Base-by-base conservation (phyloP, 1,140 invertebrate genomes). In the Drosophila sulfurigaster region DNA sequence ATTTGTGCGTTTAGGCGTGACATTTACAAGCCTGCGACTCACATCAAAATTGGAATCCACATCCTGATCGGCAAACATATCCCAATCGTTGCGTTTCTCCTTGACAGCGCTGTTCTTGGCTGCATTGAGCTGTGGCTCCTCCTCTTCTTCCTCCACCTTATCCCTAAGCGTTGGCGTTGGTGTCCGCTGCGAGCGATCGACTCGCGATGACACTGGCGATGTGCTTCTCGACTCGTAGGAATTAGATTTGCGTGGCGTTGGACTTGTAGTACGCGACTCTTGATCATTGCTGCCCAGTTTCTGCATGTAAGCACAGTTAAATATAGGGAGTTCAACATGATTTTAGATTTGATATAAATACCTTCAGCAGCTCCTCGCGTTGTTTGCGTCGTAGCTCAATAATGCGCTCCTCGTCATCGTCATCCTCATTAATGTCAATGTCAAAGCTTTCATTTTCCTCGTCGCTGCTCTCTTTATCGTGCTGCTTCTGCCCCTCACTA, bases 391-490 rank as follows among this genome's bases (percentile, higher is more conserved):
- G 94, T 87, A 95, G 95, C 92, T 99, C 97, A 93, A 99, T 99
- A 83, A 99, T 98, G 69, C 96, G 95, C 93, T 99, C 97, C 92
- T 99, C 98, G 92, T 98, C 97, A 93, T 99, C 98, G 74, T 99
- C 98, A 71, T 99, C 98, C 49, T 97, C 96, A 71, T 96, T 95
- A 72, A 97, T 96, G 54, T 97, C 95, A 68, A 97, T 95, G 65
- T 96, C 94, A 6, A 92, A 57, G 86, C 95, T 94, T 15, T 94
- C 93, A n/a, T 94, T 93, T 74, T 95, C 94, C 91, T 94, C 95
- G 77, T 94, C 95, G 70, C 93, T 95, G 71, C 92, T 95, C 25
- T 94, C 95, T 13, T 94, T 94, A 56, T 93, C 93, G 41, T 95
- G 94, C 16, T 94, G 92, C 67, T 95, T 95, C 57, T 96, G 93